Percentiles rank a stretch among this genome's conserved stretches.
Evolutionary conservation across 1,140 invertebrate genomes (phyloP).

Genomic region (Akabosia matsudoensis): DNA sequence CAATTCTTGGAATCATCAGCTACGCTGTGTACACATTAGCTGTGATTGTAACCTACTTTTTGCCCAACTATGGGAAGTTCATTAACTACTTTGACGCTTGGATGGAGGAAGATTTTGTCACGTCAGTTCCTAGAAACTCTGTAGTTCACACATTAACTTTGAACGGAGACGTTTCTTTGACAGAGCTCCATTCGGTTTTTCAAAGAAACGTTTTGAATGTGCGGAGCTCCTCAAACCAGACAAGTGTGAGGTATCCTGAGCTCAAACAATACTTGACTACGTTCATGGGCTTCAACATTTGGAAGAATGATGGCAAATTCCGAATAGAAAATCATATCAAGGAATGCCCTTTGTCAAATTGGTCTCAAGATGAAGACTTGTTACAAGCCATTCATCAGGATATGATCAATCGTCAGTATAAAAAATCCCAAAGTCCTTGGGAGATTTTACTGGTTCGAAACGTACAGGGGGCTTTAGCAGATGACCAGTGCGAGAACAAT

Average conservation of each 20-base stretch:
- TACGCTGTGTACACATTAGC: neutral
- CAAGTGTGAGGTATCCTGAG: neutral
- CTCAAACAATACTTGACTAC: neutral
- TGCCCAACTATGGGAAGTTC: too few relatives aligned
- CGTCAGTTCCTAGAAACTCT: neutral
- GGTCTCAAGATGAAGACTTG: neutral
- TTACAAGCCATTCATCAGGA: neutral
- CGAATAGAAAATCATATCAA: neutral
- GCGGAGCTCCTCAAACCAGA: too few relatives aligned
- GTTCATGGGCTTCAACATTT: neutral
- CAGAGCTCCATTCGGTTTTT: too few relatives aligned
- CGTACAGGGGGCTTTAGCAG: too few relatives aligned
- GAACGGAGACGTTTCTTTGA: too few relatives aligned
- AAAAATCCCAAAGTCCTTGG: neutral
- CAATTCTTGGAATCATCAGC: too few relatives aligned
- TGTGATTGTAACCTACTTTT: neutral
- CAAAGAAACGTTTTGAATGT: too few relatives aligned
- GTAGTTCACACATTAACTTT: too few relatives aligned
- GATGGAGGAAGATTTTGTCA: neutral
- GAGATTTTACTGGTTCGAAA: neutral
- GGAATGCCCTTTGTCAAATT: neutral
- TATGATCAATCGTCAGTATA: neutral
- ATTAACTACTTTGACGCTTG: neutral
- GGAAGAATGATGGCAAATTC: neutral
- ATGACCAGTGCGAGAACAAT: too few relatives aligned